A percentile compares a stretch with the other conserved stretches of the same genome.
These are phyloP conservation scores for Monodelphis domestica DNA, from an alignment of 2,797 vertebrate genomes.

Conservation along the genomic window DNA sequence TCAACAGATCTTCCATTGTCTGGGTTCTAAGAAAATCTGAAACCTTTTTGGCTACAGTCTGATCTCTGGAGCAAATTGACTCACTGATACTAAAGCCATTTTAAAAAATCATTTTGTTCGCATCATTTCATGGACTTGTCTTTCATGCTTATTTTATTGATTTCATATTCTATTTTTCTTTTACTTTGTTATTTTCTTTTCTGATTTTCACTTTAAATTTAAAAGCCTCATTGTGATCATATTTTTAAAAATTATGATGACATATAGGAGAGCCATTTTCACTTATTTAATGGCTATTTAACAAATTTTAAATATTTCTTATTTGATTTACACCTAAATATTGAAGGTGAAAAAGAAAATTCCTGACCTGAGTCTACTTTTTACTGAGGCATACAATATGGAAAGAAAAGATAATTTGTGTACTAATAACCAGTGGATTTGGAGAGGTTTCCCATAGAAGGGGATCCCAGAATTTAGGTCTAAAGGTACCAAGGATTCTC, in stretches of 20 bases:
- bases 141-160: neutral
- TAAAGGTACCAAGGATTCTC: neutral
- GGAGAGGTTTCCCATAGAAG: neutral
- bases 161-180: neutral
- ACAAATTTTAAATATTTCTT: neutral
- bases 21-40: neutral
- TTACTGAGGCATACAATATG: neutral
- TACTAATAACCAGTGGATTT: neutral
- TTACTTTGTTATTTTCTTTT: neutral
- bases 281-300: neutral
- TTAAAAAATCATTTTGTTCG: neutral
- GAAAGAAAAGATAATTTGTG: neutral
- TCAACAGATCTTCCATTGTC: neutral
- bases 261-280: neutral
- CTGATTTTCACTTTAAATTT: neutral
- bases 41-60: neutral
- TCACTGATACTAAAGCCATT: neutral
- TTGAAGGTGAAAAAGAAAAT: neutral
- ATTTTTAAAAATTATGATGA: neutral
- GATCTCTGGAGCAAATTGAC: neutral
- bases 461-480: neutral
- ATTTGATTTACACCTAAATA: neutral
- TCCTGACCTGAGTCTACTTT: neutral
- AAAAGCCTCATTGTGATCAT: neutral
- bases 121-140: neutral